Evolutionary conservation across 2,113 vertebrate genomes (phyloP).

Genomic region (Spermophilus dauricus): DNA sequence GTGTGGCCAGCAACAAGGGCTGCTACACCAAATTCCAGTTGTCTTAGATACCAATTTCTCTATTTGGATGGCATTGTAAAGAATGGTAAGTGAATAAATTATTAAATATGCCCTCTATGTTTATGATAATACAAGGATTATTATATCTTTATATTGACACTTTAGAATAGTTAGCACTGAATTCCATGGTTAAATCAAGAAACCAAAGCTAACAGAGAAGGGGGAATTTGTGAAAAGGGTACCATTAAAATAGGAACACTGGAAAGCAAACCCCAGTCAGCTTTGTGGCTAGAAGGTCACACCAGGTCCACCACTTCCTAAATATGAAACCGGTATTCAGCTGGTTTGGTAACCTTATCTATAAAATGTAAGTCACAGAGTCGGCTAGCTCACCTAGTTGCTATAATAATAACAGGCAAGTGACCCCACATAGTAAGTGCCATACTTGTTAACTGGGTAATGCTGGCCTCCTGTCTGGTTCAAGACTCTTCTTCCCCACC

Average conservation of each 20-base stretch:
- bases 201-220: not conserved
- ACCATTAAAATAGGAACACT: not conserved
- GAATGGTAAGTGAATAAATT: not conserved
- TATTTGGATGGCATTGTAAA: slow-evolving; percentile 25
- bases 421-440: not conserved
- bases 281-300: not conserved
- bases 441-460: not conserved
- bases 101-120: not conserved
- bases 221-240: not conserved
- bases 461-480: not conserved
- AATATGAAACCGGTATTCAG: no score
- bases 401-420: not conserved
- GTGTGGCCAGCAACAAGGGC: not conserved
- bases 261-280: not conserved
- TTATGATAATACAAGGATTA: not conserved
- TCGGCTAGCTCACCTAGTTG: not conserved
- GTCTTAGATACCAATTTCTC: not conserved
- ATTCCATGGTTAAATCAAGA: not conserved
- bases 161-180: not conserved
- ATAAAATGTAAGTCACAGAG: not conserved
- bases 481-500: not conserved
- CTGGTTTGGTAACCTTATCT: not conserved
- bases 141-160: not conserved
- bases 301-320: not conserved
- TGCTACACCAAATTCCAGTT: not conserved